Percentiles rank a stretch among this genome's conserved stretches.
Evolutionary conservation across 1,140 invertebrate species (phyloP).

Genomic region (Drosophila truncata): DNA sequence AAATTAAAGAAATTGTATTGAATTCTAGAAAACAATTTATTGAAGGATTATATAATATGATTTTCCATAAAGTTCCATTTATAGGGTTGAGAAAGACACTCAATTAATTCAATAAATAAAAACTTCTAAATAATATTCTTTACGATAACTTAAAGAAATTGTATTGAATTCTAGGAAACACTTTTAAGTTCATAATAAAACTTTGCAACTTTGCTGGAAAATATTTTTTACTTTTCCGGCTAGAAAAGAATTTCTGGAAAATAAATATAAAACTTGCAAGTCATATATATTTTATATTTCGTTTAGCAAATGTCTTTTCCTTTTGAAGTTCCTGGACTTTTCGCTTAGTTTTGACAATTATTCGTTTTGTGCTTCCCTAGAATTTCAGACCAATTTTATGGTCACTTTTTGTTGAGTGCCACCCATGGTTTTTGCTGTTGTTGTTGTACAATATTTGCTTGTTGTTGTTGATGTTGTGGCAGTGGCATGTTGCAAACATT

Average conservation of each 20-base stretch:
- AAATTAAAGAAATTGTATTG: too few species aligned
- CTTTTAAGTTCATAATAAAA: not conserved
- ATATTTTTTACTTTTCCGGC: not conserved
- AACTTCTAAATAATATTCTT: too few species aligned
- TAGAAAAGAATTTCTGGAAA: not conserved
- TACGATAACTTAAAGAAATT: not conserved
- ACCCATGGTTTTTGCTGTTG: slow-evolving; percentile 34
- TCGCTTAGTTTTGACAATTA: slow-evolving; percentile 6
- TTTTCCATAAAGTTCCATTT: too few species aligned
- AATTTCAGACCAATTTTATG: slow-evolving; percentile 48
- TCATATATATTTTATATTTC: not conserved
- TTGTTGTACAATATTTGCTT: slow-evolving; percentile 15
- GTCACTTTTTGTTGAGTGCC: slow-evolving; percentile 33
- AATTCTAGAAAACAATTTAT: not conserved
- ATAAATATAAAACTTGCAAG: not conserved
- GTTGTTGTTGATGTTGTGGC: slow-evolving; percentile 22
- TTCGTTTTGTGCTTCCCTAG: slow-evolving; percentile 5
- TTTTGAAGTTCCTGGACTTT: slow-evolving; percentile 28
- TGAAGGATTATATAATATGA: not conserved
- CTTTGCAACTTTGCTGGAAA: not conserved
- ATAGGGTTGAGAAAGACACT: too few species aligned
- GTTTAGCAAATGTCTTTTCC: not conserved
- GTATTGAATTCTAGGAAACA: not conserved
- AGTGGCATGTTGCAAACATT: slow-evolving; percentile 60
- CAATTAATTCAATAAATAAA: too few species aligned